Evolutionary conservation across 1,140 invertebrate species (phyloP), one percentile per base, ranked within the genome.

Genomic region (Drosophila elegans): DNA sequence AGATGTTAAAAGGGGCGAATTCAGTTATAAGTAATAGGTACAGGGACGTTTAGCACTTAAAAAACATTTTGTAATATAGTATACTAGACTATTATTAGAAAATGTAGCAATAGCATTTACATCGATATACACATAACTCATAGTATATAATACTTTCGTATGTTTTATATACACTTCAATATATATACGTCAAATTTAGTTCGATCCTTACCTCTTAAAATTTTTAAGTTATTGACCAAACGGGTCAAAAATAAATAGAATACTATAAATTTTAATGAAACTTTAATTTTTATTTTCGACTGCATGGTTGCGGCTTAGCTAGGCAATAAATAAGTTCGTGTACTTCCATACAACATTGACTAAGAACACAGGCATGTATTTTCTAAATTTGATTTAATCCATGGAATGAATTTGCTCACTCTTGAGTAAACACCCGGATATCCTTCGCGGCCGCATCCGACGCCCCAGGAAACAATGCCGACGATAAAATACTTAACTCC

Each of bases 401-500:
- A 92, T 4, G 92, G 92, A 62, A 92, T 82, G 66, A 92, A 92
- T 59, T 92, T 92, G 59, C 91, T 91, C 21, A 92, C 92, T 45
- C 92, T 80, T 4, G 91, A 92, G 51, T 92, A 92, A 54, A 92
- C 91, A 12, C 92, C 92, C 3, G 92, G 92, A 72, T 95, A 95
- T n/a, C 95, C 95, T 7, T 94, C 93, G 68, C 95, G 93, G 4
- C 95, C 95, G 61, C 95, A 96, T 5, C 95, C 95, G 9, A 95
- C 94, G 25, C 94, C 94, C 95, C 95, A 96, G 0, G 94, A 95
- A 2, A 95, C 94, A 25, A 95, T 94, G 16, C 96, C 96, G 54
- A 96, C 95, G 36, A 97, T 95, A 92, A 96, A 96, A 71, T 94
- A 95, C 92, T 94, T 96, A 56, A 96, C 95, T 12, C 94, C 95